phyloP scores from a whole-genome alignment of 1,140 invertebrate species.

The Thalassaphorura encarpata region DNA sequence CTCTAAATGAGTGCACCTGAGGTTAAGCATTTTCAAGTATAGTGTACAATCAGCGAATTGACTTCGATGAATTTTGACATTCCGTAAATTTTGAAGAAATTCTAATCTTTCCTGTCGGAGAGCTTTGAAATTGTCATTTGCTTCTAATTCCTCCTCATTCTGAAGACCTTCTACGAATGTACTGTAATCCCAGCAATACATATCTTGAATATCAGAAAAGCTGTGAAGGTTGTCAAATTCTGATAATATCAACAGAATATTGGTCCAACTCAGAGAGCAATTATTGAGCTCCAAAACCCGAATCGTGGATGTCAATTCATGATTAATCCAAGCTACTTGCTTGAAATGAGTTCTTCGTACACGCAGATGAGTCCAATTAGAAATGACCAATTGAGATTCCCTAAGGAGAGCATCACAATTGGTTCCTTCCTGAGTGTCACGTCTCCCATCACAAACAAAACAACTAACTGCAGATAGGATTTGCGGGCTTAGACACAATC shows the following conservation, averaged over 20 bases:
- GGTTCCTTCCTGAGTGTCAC: constrained; percentile 16
- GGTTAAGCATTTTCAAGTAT: constrained; percentile 24
- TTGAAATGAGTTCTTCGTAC: neutral
- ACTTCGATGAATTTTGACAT: constrained; percentile 23
- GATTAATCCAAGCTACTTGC: constrained; percentile 8
- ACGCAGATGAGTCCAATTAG: neutral
- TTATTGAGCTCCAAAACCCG: constrained; percentile 17
- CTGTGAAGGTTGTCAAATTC: constrained; percentile 17
- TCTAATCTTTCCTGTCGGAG: constrained; percentile 6
- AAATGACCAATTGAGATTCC: neutral
- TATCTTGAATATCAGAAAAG: constrained; percentile 27
- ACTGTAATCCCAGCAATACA: constrained; percentile 29
- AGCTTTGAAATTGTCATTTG: constrained; percentile 6
- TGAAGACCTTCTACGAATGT: constrained; percentile 24
- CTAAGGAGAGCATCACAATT: constrained; percentile 2
- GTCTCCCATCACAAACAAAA: constrained; percentile 26
- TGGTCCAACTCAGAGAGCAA: constrained; percentile 23
- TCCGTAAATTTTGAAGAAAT: constrained; percentile 5
- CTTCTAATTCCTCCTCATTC: constrained; percentile 15
- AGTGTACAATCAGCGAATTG: constrained; percentile 27
- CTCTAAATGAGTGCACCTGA: constrained; percentile 7
- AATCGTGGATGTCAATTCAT: constrained; percentile 10
- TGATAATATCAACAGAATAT: constrained; percentile 19
- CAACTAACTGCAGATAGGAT: constrained; percentile 11
- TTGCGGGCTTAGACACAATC: neutral